Evolutionary conservation across 2,113 vertebrate species (phyloP).

Genomic region (Galbula dea): DNA sequence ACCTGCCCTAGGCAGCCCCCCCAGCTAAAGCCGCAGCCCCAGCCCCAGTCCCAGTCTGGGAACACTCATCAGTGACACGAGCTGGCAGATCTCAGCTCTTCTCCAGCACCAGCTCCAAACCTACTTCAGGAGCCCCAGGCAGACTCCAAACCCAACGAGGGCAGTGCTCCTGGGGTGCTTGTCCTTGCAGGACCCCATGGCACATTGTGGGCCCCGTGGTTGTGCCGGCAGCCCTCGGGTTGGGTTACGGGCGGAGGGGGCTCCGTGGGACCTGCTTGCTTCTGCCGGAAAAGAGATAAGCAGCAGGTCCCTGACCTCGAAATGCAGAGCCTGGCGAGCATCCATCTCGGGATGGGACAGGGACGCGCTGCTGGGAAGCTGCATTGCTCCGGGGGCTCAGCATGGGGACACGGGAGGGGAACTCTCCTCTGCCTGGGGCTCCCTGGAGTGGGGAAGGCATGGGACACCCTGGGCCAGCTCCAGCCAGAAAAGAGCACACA

Average conservation of each 20-base stretch:
- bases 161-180: not conserved
- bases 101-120: not conserved
- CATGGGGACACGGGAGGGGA: accelerated
- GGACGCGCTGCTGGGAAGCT: accelerated
- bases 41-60: not conserved
- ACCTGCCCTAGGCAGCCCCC: too few species aligned
- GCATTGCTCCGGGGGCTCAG: not conserved
- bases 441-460: too few species aligned
- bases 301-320: not conserved
- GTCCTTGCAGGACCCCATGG: too few species aligned
- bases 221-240: not conserved
- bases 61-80: not conserved
- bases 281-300: slow-evolving; percentile 47
- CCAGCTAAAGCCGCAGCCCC: not conserved
- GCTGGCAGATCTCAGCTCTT: not conserved
- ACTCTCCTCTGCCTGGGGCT: too few species aligned
- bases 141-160: too few species aligned
- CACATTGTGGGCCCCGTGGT: not conserved
- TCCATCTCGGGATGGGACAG: not conserved
- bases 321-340: not conserved
- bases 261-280: not conserved
- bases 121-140: not conserved
- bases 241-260: not conserved
- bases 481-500: accelerated
- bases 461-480: accelerated